A percentile compares a stretch with the other conserved stretches of the same genome.
These are phyloP conservation scores for Cotesia congregata DNA, from an alignment of 2,888 invertebrate species.

Conservation along the genomic window DNA sequence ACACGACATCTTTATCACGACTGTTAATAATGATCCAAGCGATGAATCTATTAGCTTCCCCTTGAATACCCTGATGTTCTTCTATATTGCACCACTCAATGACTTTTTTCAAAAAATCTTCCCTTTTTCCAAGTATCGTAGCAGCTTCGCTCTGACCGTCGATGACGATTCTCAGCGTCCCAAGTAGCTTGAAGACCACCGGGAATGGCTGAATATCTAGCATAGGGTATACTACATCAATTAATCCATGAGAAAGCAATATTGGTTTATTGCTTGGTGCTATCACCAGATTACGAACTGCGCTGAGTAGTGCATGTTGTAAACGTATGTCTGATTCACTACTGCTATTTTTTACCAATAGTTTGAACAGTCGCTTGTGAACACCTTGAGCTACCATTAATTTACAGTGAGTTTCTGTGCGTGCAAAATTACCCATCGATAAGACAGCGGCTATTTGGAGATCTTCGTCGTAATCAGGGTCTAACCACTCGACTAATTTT, in stretches of 20 bases:
- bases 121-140: constrained; percentile 75
- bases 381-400: constrained; percentile 86
- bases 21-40: constrained; percentile 85
- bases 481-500: constrained; percentile 84
- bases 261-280: constrained; percentile 81
- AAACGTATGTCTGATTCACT: constrained; percentile 68
- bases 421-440: constrained; percentile 91
- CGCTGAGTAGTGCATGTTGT: constrained; percentile 83
- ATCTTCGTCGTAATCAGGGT: constrained; percentile 77
- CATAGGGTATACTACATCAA: constrained; percentile 82
- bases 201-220: constrained; percentile 79
- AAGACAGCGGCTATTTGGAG: constrained; percentile 86
- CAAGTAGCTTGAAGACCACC: constrained; percentile 88
- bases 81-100: constrained; percentile 84
- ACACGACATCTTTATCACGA: constrained; percentile 70
- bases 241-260: constrained; percentile 80
- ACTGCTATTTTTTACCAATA: constrained; percentile 64
- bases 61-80: constrained; percentile 87
- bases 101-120: constrained; percentile 77
- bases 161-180: constrained; percentile 87
- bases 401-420: constrained; percentile 87
- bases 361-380: constrained; percentile 76
- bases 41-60: constrained; percentile 83
- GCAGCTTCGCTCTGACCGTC: constrained; percentile 87
- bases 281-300: constrained; percentile 83